phyloP scores from a whole-genome alignment of 2,797 vertebrate genomes.

The Streptopelia turtur region DNA sequence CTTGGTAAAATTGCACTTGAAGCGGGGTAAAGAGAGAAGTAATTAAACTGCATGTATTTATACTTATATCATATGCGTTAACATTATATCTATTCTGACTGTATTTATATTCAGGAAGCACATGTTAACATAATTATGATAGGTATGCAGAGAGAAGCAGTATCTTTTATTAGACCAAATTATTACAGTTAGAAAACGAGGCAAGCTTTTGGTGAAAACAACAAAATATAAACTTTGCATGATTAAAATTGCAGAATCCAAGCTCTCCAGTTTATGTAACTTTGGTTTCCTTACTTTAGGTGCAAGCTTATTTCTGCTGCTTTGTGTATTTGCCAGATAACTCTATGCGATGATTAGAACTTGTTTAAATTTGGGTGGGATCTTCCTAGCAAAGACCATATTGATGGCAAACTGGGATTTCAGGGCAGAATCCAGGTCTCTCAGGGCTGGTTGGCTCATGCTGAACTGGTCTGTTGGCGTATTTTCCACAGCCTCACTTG shows the following conservation, averaged over 20 bases:
- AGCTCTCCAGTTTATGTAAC: neutral
- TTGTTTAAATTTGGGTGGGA: neutral
- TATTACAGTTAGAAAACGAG: neutral
- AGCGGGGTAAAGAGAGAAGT: neutral
- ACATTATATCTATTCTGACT: neutral
- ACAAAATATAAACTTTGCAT: neutral
- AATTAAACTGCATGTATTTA: neutral
- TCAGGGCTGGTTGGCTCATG: neutral
- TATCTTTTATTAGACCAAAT: slow-evolving; percentile 26
- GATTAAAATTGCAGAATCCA: neutral
- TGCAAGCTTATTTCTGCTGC: neutral
- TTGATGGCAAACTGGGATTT: neutral
- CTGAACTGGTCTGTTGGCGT: neutral
- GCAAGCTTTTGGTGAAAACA: slow-evolving; percentile 8
- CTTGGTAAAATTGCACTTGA: neutral
- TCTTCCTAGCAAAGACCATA: neutral
- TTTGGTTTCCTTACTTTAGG: neutral
- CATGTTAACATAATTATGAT: neutral
- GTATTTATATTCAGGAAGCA: slow-evolving; percentile 2
- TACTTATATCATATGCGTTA: neutral
- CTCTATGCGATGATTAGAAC: neutral
- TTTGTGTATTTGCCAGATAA: neutral
- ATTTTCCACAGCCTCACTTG: neutral
- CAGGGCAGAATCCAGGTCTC: neutral
- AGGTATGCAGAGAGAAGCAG: neutral